These are phyloP conservation scores for Rhyzopertha dominica DNA, from an alignment of 1,140 invertebrate genomes.

Conservation along the genomic window DNA sequence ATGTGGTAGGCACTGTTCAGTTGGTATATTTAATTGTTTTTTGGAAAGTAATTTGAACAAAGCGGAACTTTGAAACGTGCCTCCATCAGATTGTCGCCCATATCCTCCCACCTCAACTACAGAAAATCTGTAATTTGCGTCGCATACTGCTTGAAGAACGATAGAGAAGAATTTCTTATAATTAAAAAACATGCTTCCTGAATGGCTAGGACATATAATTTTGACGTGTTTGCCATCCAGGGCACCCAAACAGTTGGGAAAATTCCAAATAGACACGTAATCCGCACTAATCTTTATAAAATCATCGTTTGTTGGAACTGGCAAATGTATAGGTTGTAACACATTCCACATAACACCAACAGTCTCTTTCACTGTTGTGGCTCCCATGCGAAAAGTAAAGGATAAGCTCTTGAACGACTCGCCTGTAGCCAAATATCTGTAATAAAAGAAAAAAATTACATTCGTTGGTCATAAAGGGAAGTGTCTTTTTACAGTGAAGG, in stretches of 20 bases:
- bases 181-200: conserved; percentile 45
- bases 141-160: conserved; percentile 42
- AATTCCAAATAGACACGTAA: conserved; percentile 7
- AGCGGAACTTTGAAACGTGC: conserved; percentile 33
- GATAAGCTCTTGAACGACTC: conserved; percentile 8
- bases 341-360: conserved; percentile 4
- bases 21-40: conserved; percentile 25
- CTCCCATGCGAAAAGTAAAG: conserved; percentile 8
- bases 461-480: too few relatives aligned
- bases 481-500: too few relatives aligned
- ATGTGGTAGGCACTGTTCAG: conserved; percentile 24
- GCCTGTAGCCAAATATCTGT: conserved; percentile 8
- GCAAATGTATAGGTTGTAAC: conserved; percentile 7
- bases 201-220: conserved; percentile 17
- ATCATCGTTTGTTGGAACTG: conserved; percentile 5
- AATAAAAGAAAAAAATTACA: conserved; percentile 1
- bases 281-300: conserved; percentile 8
- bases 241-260: conserved; percentile 6
- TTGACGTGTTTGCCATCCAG: too few relatives aligned
- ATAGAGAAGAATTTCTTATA: conserved; percentile 47
- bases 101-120: conserved; percentile 41
- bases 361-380: conserved; percentile 3
- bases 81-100: conserved; percentile 41
- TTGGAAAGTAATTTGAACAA: conserved; percentile 26
- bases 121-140: conserved; percentile 42